Conservation (phyloP, 2,888 invertebrate species). For the Antheraea assamensis region DNA sequence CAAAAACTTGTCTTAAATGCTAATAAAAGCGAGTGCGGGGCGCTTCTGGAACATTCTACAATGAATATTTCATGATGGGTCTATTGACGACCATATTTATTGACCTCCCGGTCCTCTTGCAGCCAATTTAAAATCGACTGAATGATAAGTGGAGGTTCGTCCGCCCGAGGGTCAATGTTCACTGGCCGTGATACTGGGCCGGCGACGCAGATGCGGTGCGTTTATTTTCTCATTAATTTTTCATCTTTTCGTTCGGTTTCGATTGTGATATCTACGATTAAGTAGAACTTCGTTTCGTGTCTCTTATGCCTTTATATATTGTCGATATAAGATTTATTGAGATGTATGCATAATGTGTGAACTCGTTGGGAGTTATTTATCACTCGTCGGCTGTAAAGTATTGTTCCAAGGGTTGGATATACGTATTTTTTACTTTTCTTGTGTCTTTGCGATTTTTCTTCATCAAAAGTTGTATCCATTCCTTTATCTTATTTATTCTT, state of each 20-base stretch:
- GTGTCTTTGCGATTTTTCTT: not conserved
- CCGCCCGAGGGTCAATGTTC: constrained; percentile 38
- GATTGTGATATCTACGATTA: constrained; percentile 19
- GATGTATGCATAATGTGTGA: not conserved
- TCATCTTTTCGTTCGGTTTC: constrained; percentile 56
- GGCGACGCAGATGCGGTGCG: constrained; percentile 64
- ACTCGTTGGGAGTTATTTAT: not conserved
- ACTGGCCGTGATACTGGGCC: constrained; percentile 45
- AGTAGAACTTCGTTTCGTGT: constrained; percentile 1
- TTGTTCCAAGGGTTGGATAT: not conserved
- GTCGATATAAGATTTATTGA: constrained; percentile 13
- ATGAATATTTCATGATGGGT: constrained; percentile 71
- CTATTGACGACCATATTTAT: constrained; percentile 46
- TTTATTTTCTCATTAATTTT: constrained; percentile 70
- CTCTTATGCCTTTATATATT: constrained; percentile 13
- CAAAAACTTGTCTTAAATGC: constrained; percentile 70
- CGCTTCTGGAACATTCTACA: constrained; percentile 48
- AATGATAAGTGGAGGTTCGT: constrained; percentile 28
- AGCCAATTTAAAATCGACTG: constrained; percentile 28
- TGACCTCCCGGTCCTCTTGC: constrained; percentile 39
- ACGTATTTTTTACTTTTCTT: not conserved
- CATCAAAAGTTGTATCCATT: not conserved
- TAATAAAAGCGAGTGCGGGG: constrained; percentile 65
- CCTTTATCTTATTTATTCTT: too few species aligned
- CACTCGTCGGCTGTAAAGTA: not conserved